These are phyloP conservation scores for Amblyjoppa fuscipennis DNA, from an alignment of 2,888 invertebrate genomes.

Conservation along the genomic window DNA sequence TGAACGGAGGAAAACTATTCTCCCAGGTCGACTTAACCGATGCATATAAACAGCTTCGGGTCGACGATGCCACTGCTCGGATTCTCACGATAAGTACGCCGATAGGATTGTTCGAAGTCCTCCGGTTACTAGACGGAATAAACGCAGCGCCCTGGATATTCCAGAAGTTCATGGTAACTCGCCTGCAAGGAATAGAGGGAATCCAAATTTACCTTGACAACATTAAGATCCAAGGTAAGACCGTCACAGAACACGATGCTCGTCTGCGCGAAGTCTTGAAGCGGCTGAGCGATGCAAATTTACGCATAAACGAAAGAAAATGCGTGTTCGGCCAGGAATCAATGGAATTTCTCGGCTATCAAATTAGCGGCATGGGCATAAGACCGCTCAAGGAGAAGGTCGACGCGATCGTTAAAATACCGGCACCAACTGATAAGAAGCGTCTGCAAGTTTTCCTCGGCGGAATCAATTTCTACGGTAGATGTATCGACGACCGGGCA, in stretches of 20 bases:
- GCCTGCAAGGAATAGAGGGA: slow-evolving; percentile 42
- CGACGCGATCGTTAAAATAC: background rate
- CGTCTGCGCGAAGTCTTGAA: slow-evolving; percentile 26
- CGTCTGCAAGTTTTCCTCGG: slow-evolving; percentile 30
- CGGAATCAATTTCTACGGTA: slow-evolving; percentile 31
- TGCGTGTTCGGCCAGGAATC: slow-evolving; percentile 14
- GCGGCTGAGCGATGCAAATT: slow-evolving; percentile 23
- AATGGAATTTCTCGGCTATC: slow-evolving; percentile 43
- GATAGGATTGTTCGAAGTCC: slow-evolving; percentile 40
- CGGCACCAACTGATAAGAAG: slow-evolving; percentile 4
- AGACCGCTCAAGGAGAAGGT: slow-evolving; percentile 8
- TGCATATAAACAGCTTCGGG: slow-evolving; percentile 68
- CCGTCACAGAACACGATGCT: slow-evolving; percentile 27
- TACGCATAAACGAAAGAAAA: slow-evolving; percentile 43
- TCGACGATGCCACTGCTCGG: slow-evolving; percentile 67
- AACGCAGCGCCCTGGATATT: slow-evolving; percentile 9
- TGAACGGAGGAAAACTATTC: slow-evolving; percentile 68
- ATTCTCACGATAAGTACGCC: slow-evolving; percentile 69
- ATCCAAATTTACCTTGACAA: slow-evolving; percentile 38
- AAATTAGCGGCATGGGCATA: background rate
- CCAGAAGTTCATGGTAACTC: slow-evolving; percentile 35
- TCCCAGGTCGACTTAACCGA: slow-evolving; percentile 70
- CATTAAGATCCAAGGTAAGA: slow-evolving; percentile 38
- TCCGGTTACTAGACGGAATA: slow-evolving; percentile 41
- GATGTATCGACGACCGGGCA: slow-evolving; percentile 16